Conservation (phyloP, 1,140 invertebrate species). For the Saxidomus purpurata region DNA sequence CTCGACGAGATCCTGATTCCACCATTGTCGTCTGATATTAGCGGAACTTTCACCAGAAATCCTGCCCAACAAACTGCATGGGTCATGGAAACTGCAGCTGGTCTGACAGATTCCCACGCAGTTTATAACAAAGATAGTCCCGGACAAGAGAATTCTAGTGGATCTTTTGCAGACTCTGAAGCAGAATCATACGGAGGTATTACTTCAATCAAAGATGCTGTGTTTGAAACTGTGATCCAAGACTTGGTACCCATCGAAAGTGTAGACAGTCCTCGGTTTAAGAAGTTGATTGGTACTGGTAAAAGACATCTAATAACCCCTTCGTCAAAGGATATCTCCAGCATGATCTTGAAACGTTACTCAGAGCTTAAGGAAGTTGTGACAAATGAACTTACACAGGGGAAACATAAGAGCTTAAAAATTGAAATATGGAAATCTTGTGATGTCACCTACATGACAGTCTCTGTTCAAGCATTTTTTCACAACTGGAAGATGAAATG, state of each 20-base stretch:
- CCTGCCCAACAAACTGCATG: neutral
- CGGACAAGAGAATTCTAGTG: conserved; percentile 9
- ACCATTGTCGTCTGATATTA: neutral
- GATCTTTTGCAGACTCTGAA: conserved; percentile 37
- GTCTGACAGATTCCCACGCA: neutral
- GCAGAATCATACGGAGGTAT: neutral
- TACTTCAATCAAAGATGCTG: neutral
- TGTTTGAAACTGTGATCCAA: conserved; percentile 30
- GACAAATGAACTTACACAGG: neutral
- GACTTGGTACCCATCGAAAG: conserved; percentile 28
- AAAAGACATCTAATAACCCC: neutral
- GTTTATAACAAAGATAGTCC: conserved; percentile 24
- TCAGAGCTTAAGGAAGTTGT: neutral
- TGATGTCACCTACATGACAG: neutral
- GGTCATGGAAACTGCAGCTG: neutral
- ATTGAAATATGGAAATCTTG: conserved; percentile 20
- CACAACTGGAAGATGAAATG: conserved; percentile 29
- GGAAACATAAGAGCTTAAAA: conserved; percentile 9
- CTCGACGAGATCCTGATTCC: conserved; percentile 4
- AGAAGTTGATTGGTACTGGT: neutral
- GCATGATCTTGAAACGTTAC: neutral
- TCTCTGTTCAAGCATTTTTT: conserved; percentile 3
- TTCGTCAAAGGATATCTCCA: neutral
- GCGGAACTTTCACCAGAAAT: neutral
- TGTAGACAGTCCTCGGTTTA: conserved; percentile 17